A percentile compares a stretch with the other conserved stretches of the same genome.
These are phyloP conservation scores for Myotis daubentonii DNA, from an alignment of 2,797 vertebrate genomes.

Conservation along the genomic window DNA sequence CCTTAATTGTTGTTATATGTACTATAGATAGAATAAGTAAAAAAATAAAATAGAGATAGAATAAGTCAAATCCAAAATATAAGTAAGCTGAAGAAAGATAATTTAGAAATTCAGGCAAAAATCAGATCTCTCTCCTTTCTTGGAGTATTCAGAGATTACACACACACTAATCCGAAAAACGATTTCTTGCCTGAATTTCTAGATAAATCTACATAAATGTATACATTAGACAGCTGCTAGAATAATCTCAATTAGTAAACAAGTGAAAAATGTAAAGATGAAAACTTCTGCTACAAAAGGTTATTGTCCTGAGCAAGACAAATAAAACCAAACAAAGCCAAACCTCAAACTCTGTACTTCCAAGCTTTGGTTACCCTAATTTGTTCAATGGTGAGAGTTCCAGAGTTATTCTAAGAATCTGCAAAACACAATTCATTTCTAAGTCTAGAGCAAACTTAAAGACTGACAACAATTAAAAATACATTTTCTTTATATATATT, in stretches of 20 bases:
- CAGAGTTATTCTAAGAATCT: constrained; percentile 8
- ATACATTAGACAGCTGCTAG: not conserved
- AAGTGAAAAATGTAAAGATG: constrained; percentile 32
- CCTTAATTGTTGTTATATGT: not conserved
- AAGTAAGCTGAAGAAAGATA: not conserved
- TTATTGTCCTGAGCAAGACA: not conserved
- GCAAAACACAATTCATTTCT: not conserved
- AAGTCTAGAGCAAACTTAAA: constrained; percentile 19
- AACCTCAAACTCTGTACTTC: not conserved
- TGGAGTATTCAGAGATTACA: not conserved
- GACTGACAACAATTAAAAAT: constrained; percentile 19
- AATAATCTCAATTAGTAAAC: constrained; percentile 1
- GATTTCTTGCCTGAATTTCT: not conserved
- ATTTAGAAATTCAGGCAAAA: constrained; percentile 52
- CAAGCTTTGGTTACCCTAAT: not conserved
- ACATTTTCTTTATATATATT: not conserved
- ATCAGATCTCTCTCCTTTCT: not conserved
- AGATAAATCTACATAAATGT: constrained; percentile 14
- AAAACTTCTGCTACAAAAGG: not conserved
- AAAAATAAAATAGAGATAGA: not conserved
- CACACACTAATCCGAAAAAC: not conserved
- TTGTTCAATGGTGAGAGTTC: not conserved
- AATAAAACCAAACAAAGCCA: not conserved
- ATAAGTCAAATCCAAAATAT: constrained; percentile 27
- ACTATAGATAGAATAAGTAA: not conserved